A percentile compares a stretch with the other conserved stretches of the same genome.
phyloP scores from a whole-genome alignment of 1,140 invertebrate species.

The Alviniconcha marisindica region DNA sequence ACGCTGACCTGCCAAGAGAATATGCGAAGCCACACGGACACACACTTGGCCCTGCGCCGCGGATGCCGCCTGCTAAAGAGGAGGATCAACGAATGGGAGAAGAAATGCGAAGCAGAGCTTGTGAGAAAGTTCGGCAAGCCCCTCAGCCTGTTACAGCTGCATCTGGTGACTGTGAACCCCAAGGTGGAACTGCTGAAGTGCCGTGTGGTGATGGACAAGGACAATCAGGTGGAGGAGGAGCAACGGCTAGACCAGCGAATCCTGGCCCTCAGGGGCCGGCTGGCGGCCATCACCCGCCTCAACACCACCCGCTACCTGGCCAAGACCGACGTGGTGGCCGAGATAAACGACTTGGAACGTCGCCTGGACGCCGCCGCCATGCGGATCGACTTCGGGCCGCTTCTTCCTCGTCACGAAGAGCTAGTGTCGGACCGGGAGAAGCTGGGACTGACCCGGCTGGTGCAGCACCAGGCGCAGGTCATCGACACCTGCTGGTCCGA shows the following conservation, averaged over 20 bases:
- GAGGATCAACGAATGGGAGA: not conserved
- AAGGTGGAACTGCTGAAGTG: not conserved
- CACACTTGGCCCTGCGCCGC: not conserved
- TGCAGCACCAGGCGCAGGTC: not conserved
- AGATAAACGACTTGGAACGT: not conserved
- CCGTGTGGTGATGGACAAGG: not conserved
- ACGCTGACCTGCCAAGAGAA: not conserved
- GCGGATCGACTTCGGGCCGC: not conserved
- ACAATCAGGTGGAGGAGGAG: not conserved
- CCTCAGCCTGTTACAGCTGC: not conserved
- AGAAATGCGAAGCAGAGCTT: conserved; percentile 6
- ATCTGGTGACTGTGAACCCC: not conserved
- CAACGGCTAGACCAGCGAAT: not conserved
- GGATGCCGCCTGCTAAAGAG: not conserved
- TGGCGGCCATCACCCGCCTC: not conserved
- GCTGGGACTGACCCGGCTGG: not conserved
- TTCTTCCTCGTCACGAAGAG: too few species aligned
- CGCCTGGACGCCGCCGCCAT: not conserved
- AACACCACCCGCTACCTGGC: too few species aligned
- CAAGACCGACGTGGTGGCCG: not conserved
- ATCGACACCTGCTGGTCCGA: not conserved
- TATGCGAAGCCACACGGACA: not conserved
- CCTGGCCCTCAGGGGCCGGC: not conserved
- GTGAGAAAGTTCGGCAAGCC: conserved; percentile 18
- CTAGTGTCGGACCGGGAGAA: not conserved